Conservation (phyloP, 2,113 vertebrate genomes). For the Myrmecophaga tridactyla region DNA sequence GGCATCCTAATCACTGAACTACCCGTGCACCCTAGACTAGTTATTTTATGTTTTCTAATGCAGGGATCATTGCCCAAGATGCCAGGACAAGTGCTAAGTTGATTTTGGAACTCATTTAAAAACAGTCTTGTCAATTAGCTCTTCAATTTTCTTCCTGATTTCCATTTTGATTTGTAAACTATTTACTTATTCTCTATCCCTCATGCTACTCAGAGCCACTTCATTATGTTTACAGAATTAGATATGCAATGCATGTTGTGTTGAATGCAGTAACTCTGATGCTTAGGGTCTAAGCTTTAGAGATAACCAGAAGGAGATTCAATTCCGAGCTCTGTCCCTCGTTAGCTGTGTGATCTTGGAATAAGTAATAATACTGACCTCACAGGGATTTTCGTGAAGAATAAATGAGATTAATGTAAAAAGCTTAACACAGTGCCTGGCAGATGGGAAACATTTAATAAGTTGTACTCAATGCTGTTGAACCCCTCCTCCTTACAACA, state of each 20-base stretch:
- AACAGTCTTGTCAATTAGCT: background rate
- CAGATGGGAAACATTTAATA: background rate
- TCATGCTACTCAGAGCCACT: background rate
- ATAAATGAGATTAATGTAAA: constrained; percentile 9
- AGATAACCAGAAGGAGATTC: background rate
- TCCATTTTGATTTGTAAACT: background rate
- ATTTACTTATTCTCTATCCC: background rate
- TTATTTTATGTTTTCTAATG: background rate
- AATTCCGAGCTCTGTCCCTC: background rate
- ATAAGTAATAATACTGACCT: background rate
- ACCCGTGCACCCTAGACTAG: too few species aligned
- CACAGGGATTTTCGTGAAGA: background rate
- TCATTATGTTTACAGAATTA: background rate
- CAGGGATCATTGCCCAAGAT: background rate
- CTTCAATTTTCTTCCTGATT: background rate
- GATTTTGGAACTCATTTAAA: background rate
- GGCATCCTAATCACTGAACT: too few species aligned
- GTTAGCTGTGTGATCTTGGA: background rate
- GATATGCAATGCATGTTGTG: background rate
- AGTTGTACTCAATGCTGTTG: background rate
- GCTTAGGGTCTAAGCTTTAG: background rate
- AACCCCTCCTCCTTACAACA: background rate
- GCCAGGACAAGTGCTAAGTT: background rate
- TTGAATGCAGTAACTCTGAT: background rate
- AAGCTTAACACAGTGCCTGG: background rate